phyloP scores from a whole-genome alignment of 2,113 vertebrate species.

The Pelusios castaneus region DNA sequence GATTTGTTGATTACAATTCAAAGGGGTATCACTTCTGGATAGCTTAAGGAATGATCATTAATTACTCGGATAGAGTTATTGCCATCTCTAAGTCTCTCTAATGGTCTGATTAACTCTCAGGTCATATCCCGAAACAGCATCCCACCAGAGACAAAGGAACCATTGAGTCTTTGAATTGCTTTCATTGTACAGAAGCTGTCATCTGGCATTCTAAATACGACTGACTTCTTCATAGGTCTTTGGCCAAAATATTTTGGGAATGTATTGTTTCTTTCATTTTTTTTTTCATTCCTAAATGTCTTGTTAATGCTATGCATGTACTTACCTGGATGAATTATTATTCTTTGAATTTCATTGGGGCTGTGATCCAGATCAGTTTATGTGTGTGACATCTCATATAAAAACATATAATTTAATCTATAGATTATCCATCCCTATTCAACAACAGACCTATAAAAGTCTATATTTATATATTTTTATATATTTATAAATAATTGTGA shows the following conservation, averaged over 20 bases:
- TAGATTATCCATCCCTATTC: not conserved
- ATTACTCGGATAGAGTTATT: not conserved
- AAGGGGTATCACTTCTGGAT: not conserved
- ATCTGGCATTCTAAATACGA: not conserved
- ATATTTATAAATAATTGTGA: not conserved
- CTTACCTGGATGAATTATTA: too few species aligned
- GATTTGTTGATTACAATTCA: constrained; percentile 25
- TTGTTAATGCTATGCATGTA: too few species aligned
- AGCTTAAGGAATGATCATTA: not conserved
- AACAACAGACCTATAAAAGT: not conserved
- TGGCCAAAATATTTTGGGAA: not conserved
- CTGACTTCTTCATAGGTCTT: not conserved
- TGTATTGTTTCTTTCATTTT: not conserved
- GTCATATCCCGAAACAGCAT: fast-evolving
- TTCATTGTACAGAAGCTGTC: not conserved
- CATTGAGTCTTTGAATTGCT: not conserved
- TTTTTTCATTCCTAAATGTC: too few species aligned
- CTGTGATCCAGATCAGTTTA: not conserved
- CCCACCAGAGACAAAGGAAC: not conserved
- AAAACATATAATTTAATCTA: not conserved
- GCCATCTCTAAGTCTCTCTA: not conserved
- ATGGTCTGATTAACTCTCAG: not conserved
- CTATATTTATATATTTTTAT: not conserved
- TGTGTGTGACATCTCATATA: not conserved
- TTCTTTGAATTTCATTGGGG: not conserved